Percentiles rank a stretch among this genome's conserved stretches.
Evolutionary conservation across 2,113 vertebrate genomes (phyloP).

Genomic region (Alligator sinensis): DNA sequence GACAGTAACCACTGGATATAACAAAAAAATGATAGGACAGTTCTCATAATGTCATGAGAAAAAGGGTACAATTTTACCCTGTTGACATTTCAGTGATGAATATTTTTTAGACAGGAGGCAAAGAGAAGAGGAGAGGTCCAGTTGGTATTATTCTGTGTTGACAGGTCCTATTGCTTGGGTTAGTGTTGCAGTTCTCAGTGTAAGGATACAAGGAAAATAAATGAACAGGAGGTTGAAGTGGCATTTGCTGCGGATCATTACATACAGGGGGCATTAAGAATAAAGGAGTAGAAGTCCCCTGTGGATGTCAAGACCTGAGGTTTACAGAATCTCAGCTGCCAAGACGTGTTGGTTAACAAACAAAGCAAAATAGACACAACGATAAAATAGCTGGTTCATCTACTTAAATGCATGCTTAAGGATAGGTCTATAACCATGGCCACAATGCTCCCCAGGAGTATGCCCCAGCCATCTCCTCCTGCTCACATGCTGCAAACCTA

Average conservation of each 20-base stretch:
- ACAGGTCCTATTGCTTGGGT: too few relatives aligned
- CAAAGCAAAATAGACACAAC: too few relatives aligned
- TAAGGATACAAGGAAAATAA: background rate
- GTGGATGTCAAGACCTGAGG: background rate
- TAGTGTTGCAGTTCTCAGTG: background rate
- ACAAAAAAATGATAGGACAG: background rate
- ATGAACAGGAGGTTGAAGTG: background rate
- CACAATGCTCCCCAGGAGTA: too few relatives aligned
- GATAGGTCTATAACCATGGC: too few relatives aligned
- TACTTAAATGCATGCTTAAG: too few relatives aligned
- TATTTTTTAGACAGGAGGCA: background rate
- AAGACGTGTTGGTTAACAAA: too few relatives aligned
- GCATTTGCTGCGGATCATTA: background rate
- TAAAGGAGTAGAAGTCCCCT: background rate
- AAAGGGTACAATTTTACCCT: background rate
- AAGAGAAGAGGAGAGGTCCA: background rate
- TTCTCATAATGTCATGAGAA: background rate
- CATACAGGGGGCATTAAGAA: background rate
- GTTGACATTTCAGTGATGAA: accelerated
- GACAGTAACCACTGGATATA: background rate
- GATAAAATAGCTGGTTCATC: too few relatives aligned
- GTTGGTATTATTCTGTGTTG: background rate
- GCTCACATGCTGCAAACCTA: too few relatives aligned
- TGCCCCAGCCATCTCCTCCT: too few relatives aligned
- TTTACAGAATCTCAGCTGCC: too few relatives aligned